Conservation (phyloP, 2,888 invertebrate species). For the Isoperla grammatica region DNA sequence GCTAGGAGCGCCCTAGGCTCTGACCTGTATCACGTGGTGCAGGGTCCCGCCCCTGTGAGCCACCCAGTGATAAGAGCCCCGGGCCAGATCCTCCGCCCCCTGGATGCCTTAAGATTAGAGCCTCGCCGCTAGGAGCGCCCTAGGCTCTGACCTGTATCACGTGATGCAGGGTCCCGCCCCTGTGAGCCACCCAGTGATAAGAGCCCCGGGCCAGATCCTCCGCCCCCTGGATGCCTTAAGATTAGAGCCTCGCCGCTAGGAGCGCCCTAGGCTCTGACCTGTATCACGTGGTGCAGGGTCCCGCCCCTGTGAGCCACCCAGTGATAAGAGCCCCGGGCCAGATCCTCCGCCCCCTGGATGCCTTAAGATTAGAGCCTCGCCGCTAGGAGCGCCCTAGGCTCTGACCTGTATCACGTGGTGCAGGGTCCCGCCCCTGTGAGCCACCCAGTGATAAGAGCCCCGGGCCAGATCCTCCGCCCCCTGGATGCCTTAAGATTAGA, state of each 20-base stretch:
- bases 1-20: too few species aligned
- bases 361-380: too few species aligned
- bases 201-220: conserved; percentile 61
- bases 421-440: conserved; percentile 62
- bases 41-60: conserved; percentile 62
- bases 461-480: conserved; percentile 58
- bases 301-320: conserved; percentile 68
- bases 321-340: conserved; percentile 57
- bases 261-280: too few species aligned
- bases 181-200: conserved; percentile 63
- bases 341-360: conserved; percentile 62
- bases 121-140: too few species aligned
- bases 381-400: too few species aligned
- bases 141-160: too few species aligned
- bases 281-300: conserved; percentile 61
- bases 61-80: conserved; percentile 66
- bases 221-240: conserved; percentile 61
- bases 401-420: conserved; percentile 53
- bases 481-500: too few species aligned
- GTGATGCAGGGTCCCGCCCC: conserved; percentile 64
- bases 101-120: too few species aligned
- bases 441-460: conserved; percentile 65
- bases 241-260: too few species aligned
- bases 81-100: too few species aligned
- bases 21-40: too few species aligned